phyloP scores from a whole-genome alignment of 2,113 vertebrate genomes.

The Baryphthengus martii region DNA sequence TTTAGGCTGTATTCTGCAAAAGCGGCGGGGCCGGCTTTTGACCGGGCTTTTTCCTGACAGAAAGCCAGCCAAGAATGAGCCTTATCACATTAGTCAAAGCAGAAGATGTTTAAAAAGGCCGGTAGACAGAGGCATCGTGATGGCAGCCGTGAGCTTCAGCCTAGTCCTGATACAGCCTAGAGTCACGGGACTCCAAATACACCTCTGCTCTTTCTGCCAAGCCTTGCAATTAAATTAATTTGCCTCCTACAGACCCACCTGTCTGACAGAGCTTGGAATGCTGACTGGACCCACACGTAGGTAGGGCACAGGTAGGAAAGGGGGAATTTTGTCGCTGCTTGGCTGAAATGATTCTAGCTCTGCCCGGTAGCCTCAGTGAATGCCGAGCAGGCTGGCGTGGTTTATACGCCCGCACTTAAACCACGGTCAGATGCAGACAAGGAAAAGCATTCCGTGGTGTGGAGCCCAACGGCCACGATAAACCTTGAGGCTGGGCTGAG shows the following conservation, averaged over 20 bases:
- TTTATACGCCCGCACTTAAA: not conserved
- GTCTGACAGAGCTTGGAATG: not conserved
- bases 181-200: not conserved
- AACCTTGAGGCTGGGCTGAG: not conserved
- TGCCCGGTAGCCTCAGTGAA: not conserved
- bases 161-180: not conserved
- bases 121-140: not conserved
- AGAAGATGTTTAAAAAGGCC: not conserved
- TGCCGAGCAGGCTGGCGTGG: not conserved
- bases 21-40: not conserved
- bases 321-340: not conserved
- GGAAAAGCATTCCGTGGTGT: not conserved
- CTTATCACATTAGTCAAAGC: not conserved
- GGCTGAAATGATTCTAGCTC: not conserved
- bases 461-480: accelerated
- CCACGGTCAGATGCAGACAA: no score
- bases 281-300: not conserved
- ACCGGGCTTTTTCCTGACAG: not conserved
- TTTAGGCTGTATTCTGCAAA: not conserved
- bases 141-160: not conserved
- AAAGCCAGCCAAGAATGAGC: not conserved
- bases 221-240: not conserved
- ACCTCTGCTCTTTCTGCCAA: not conserved
- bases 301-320: not conserved
- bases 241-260: not conserved